Evolutionary conservation across 2,113 vertebrate genomes (phyloP).

Genomic region (cat (Felis catus)): DNA sequence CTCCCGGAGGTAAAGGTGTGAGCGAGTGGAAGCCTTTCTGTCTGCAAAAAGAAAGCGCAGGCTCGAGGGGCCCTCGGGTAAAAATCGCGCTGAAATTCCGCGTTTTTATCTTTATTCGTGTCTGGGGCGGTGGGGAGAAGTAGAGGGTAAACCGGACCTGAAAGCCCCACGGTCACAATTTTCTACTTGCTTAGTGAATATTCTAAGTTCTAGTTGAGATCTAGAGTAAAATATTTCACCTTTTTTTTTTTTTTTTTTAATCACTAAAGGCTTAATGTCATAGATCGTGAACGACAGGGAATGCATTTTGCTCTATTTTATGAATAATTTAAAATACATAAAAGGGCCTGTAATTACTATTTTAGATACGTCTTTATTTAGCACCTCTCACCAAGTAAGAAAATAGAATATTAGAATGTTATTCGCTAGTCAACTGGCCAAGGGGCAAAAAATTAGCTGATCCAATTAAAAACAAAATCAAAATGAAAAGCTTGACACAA

Average conservation of each 20-base stretch:
- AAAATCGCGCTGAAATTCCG: neutral
- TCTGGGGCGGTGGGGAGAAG: neutral
- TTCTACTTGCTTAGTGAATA: neutral
- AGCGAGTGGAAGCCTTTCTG: neutral
- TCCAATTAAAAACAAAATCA: neutral
- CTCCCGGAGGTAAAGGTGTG: neutral
- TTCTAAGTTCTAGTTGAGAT: neutral
- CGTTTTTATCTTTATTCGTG: neutral
- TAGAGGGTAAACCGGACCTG: neutral
- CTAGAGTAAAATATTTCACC: neutral
- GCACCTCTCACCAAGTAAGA: neutral
- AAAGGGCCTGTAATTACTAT: neutral
- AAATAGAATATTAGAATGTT: neutral
- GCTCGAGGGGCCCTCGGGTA: neutral
- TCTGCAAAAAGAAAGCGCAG: neutral
- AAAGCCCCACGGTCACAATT: neutral
- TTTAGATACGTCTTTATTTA: neutral
- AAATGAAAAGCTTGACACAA: neutral
- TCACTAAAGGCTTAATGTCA: neutral
- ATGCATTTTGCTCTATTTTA: neutral
- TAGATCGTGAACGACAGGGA: neutral
- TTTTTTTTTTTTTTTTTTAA: neutral
- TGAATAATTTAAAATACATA: neutral
- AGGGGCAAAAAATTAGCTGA: neutral
- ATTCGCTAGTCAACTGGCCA: neutral